Evolutionary conservation across 1,140 invertebrate species (phyloP).

Genomic region (Bombus superbus): DNA sequence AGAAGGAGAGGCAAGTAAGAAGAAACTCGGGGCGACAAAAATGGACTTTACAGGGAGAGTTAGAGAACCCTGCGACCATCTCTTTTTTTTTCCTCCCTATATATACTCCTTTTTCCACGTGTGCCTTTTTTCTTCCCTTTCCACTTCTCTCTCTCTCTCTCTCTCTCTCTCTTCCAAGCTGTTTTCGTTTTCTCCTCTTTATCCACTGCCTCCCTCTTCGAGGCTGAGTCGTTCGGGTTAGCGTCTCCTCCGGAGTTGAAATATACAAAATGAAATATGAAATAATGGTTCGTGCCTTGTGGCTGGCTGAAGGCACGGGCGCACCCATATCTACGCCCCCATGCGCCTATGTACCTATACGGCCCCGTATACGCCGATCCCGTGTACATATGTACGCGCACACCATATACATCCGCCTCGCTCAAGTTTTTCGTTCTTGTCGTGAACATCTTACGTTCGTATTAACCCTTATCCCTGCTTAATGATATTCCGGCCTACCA

Average conservation of each 20-base stretch:
- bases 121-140: neutral
- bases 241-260: conserved; percentile 72
- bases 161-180: conserved; percentile 37
- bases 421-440: conserved; percentile 61
- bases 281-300: conserved; percentile 81
- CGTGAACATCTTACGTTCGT: conserved; percentile 70
- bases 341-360: conserved; percentile 76
- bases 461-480: conserved; percentile 77
- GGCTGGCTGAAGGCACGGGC: conserved; percentile 80
- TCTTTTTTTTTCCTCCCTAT: neutral
- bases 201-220: conserved; percentile 30
- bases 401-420: conserved; percentile 58
- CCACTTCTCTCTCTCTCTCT: neutral
- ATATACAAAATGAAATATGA: conserved; percentile 82
- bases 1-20: neutral
- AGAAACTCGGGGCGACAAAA: conserved; percentile 28
- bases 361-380: conserved; percentile 50
- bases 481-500: conserved; percentile 77
- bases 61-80: conserved; percentile 11
- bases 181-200: conserved; percentile 55
- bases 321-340: conserved; percentile 82
- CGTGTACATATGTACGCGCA: conserved; percentile 45
- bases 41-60: conserved; percentile 43
- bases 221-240: conserved; percentile 56
- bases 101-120: neutral